These are phyloP conservation scores for Scolopax rusticola DNA, from an alignment of 2,797 vertebrate species.

Conservation along the genomic window DNA sequence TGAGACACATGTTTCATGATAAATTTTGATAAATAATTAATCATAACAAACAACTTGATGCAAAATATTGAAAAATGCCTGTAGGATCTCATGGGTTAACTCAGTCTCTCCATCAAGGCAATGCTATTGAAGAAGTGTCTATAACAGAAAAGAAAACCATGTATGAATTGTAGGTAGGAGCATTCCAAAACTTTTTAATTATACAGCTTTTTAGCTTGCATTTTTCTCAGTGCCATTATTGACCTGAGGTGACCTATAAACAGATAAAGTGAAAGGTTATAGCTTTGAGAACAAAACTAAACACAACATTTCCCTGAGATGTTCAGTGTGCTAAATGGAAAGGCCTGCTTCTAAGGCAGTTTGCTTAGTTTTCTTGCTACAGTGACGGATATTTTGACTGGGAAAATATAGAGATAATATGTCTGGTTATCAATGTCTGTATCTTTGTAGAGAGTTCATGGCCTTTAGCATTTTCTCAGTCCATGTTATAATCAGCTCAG, in stretches of 20 bases:
- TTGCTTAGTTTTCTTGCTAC: background rate
- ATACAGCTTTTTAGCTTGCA: background rate
- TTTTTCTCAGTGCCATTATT: background rate
- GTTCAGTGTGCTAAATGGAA: background rate
- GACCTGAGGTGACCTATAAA: background rate
- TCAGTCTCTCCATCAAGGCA: background rate
- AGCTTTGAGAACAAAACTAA: background rate
- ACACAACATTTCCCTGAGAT: background rate
- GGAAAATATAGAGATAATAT: background rate
- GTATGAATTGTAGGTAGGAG: background rate
- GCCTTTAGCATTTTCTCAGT: background rate
- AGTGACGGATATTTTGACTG: background rate
- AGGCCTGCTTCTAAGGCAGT: background rate
- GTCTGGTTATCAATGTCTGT: background rate
- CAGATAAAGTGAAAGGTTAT: background rate
- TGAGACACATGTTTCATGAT: background rate
- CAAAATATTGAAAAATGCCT: background rate
- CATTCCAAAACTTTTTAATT: background rate
- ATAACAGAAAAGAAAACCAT: background rate
- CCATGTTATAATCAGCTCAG: background rate
- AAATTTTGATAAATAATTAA: background rate
- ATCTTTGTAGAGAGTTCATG: background rate
- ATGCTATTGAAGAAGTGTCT: background rate
- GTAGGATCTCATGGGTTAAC: background rate
- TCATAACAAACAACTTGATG: background rate